phyloP scores from a whole-genome alignment of 2,888 invertebrate species.

The Sphaerophoria rueppellii region DNA sequence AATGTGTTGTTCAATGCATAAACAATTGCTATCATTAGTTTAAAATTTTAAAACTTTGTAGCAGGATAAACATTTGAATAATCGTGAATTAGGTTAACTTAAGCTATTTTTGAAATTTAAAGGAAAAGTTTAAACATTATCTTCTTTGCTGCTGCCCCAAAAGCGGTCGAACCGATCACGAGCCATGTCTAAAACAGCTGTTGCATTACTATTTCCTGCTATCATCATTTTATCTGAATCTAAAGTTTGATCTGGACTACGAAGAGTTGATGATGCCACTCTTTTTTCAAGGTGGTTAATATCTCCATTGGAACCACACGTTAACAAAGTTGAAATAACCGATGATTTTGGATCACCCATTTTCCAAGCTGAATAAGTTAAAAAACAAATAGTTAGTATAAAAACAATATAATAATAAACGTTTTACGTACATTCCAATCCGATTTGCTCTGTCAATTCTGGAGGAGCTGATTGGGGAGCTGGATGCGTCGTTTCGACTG shows the following conservation, averaged over 20 bases:
- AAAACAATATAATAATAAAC: not conserved
- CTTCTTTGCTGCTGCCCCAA: constrained; percentile 89
- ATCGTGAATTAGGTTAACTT: too few relatives aligned
- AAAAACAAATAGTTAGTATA: not conserved
- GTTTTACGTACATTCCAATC: constrained; percentile 83
- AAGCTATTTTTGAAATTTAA: too few relatives aligned
- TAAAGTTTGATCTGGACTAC: constrained; percentile 84
- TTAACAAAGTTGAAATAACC: constrained; percentile 75
- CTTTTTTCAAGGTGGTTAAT: constrained; percentile 78
- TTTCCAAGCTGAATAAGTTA: constrained; percentile 56
- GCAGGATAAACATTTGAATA: too few relatives aligned
- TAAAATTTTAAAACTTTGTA: too few relatives aligned
- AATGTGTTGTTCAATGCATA: too few relatives aligned
- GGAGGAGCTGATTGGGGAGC: constrained; percentile 88
- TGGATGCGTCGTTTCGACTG: constrained; percentile 85
- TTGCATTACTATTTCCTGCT: constrained; percentile 82
- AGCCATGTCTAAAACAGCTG: constrained; percentile 91
- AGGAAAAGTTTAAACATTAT: constrained; percentile 81
- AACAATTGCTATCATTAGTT: too few relatives aligned
- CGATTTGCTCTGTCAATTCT: constrained; percentile 85
- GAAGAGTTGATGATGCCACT: constrained; percentile 83
- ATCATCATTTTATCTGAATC: constrained; percentile 79
- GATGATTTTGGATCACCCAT: constrained; percentile 64
- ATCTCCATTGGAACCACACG: constrained; percentile 80
- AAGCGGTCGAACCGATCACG: constrained; percentile 92